Percentiles rank a stretch among this genome's conserved stretches.
These are phyloP conservation scores for Chionomys nivalis DNA, from an alignment of 2,113 vertebrate genomes.

Conservation along the genomic window DNA sequence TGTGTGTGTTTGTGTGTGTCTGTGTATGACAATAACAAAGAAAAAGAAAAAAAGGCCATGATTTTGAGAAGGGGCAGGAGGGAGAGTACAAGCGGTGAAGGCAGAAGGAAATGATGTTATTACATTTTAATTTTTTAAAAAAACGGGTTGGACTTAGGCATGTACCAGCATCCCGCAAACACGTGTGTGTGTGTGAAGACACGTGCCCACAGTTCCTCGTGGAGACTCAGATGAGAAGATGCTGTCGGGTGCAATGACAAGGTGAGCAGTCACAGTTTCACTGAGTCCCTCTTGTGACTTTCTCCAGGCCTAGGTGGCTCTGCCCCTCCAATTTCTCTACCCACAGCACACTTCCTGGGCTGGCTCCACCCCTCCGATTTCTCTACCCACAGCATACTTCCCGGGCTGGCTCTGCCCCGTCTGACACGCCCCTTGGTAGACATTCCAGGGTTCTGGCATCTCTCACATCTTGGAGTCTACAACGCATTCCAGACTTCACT, in stretches of 20 bases:
- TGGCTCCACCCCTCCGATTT: neutral
- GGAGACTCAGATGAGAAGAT: neutral
- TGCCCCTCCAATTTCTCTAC: neutral
- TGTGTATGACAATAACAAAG: neutral
- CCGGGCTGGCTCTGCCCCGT: neutral
- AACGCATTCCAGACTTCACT: no score
- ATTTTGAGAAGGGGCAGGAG: neutral
- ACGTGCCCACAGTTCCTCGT: neutral
- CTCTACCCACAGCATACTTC: neutral
- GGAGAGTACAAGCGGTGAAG: neutral
- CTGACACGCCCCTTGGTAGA: neutral
- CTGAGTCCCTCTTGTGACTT: neutral
- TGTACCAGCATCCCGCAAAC: neutral
- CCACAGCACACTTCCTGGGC: neutral
- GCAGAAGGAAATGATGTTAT: neutral
- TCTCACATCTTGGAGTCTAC: no score
- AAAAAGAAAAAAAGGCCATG: no score
- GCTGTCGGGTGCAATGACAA: constrained; percentile 6
- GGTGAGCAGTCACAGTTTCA: neutral
- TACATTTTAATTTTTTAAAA: neutral
- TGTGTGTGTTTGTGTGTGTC: neutral
- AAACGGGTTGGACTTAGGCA: neutral
- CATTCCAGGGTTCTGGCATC: neutral
- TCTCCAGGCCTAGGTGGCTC: neutral
- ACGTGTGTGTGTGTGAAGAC: neutral